Conservation (phyloP, 2,888 invertebrate species). For the Bombylius major region DNA sequence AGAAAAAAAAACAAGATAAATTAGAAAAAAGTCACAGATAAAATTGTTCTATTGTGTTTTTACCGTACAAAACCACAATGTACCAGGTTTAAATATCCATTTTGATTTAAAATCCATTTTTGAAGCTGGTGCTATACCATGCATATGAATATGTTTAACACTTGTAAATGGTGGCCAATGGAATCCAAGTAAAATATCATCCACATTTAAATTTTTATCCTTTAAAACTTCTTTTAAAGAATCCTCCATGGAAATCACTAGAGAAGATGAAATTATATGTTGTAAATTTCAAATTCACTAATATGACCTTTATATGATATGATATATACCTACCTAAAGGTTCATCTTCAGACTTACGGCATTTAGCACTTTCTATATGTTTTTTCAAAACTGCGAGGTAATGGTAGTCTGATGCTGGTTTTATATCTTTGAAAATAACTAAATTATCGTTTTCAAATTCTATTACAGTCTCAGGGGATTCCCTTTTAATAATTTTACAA, state of each 20-base stretch:
- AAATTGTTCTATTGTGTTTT: too few species aligned
- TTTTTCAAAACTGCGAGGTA: conserved; percentile 62
- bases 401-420: conserved; percentile 69
- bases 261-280: too few species aligned
- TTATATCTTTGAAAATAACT: conserved; percentile 69
- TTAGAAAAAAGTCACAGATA: too few species aligned
- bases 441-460: conserved; percentile 61
- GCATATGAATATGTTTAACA: conserved; percentile 71
- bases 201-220: conserved; percentile 38
- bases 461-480: conserved; percentile 45
- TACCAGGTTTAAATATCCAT: conserved; percentile 56
- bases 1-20: too few species aligned
- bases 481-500: conserved; percentile 56
- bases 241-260: conserved; percentile 55
- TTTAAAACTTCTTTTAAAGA: conserved; percentile 37
- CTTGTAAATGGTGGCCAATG: conserved; percentile 87
- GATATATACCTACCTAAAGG: not conserved
- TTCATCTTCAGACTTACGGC: conserved; percentile 48
- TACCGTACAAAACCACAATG: conserved; percentile 76
- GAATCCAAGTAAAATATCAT: conserved; percentile 56
- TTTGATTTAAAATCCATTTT: conserved; percentile 55
- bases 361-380: conserved; percentile 64
- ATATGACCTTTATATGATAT: too few species aligned
- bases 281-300: too few species aligned
- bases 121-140: conserved; percentile 66